phyloP scores from a whole-genome alignment of 35 echinoderm and acorn worm genomes.

The Hemicentrotus pulcherrimus region DNA sequence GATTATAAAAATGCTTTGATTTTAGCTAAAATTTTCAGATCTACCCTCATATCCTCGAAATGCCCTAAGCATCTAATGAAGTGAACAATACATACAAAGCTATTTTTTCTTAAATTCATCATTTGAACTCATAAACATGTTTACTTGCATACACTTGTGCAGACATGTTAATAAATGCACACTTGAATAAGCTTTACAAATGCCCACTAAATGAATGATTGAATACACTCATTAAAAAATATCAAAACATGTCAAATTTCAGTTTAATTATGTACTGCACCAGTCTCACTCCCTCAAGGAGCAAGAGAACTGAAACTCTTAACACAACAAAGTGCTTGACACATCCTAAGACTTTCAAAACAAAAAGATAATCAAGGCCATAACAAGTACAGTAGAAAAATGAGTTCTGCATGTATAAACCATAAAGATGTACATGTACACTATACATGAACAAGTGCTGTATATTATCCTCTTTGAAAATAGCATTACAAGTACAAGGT shows the following conservation, averaged over 20 bases:
- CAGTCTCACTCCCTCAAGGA: neutral
- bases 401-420: too few relatives aligned
- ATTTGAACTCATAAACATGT: too few relatives aligned
- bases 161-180: neutral
- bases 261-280: neutral
- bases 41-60: too few relatives aligned
- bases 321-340: too few relatives aligned
- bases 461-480: too few relatives aligned
- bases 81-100: too few relatives aligned
- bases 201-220: neutral
- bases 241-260: neutral
- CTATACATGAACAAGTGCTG: too few relatives aligned
- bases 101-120: too few relatives aligned
- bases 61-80: too few relatives aligned
- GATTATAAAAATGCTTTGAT: neutral
- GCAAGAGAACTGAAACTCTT: neutral
- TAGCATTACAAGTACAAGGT: too few relatives aligned
- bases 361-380: neutral
- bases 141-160: neutral
- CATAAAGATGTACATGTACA: too few relatives aligned
- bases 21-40: neutral
- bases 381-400: too few relatives aligned
- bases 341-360: neutral
- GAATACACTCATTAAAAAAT: neutral
- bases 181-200: neutral